Base-by-base conservation (phyloP, 92 coral and sea anemone genomes). In the Zoanthus gigantus region DNA sequence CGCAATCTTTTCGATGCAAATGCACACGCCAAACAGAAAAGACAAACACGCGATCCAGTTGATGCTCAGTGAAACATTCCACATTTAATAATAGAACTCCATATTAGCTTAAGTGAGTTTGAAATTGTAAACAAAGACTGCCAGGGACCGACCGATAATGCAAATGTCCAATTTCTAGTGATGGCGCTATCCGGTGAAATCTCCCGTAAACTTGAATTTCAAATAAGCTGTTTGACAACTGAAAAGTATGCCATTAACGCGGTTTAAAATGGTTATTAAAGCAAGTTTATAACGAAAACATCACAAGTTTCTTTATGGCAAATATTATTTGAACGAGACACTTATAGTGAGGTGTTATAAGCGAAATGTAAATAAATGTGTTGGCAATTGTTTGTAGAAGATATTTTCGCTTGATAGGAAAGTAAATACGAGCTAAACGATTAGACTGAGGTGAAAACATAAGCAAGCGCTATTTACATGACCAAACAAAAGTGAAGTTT, bases 211-310 rank as follows among this genome's bases (percentile, higher is more conserved):
- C 91, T 42, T 77, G 72, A 76, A 91, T 91, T 90, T 84, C 86
- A 91, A 92, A 94, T 89, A 87, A 86, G 81, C 78, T 74, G 79
- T 88, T 83, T 91, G 91, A 82, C 83, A 88, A 75, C 86, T 79
- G 65, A 74, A 73, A 81, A 63, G 66, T 65, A 90, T 81, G 90
- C 95, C 94, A 92, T 94, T 94, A 92, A 89, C 88, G 87, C 81
- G 88, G 93, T 81, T 88, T 91, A 92, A 92, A 92, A 92, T 87
- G 93, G 95, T 87, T 92, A 94, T 94, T 94, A 88, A 94, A 88
- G 90, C 91, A 82, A 83, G 95, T 91, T 92, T 91, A 92, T 85
- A 94, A 90, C 95, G 90, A 94, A 94, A 94, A 94, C 98, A 94
- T 91, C 93, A 90, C 95, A 94, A 86, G 90, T 88, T 79, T 73